Evolutionary conservation across 2,888 invertebrate species (phyloP), one percentile per base, ranked within the genome.

Genomic region (Gandaritis pyraliata): DNA sequence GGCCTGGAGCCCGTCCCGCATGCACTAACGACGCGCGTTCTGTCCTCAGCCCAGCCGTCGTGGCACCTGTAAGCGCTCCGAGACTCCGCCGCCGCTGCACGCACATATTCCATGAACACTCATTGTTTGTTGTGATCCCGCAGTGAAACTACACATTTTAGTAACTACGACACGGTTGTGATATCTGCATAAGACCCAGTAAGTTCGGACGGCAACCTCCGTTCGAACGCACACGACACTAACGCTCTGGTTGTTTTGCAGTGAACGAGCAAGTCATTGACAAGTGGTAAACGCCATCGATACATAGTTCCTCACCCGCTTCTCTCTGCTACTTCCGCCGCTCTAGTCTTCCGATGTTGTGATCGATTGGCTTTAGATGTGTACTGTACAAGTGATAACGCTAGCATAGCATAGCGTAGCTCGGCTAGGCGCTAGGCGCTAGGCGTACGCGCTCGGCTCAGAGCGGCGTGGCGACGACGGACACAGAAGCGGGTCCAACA

Each of bases 191-290:
- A 86, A 83, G 80, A 83, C 76, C 85, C 79, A 79, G 88, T 88
- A 87, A 90, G 90, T 88, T 86, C 83, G 85, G 85, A 81, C 83
- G 83, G 83, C 83, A 75, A 77, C 81, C 79, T 75, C 79, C 85
- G 86, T 79, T 77, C 84, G 83, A 77, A 73, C 83, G 83, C 75
- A 73, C 77, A 73, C 77, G 65, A 78, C 82, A 85, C 86, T 90
- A 91, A 90, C 87, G 74, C 82, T 87, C 81, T 75, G 86, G 84
- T 90, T 92, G 83, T 92, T 92, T 94, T 95, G 85, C 95, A 95
- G 95, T 93, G 94, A 94, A 94, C 93, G 95, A 95, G 85, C 91
- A 88, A 90, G 95, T 95, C 92, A 83, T 94, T 93, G 94, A 94
- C 93, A 95, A 94, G 93, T 95, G 94, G 95, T 93, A 93, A 92